Conservation (phyloP, 2,888 invertebrate genomes). For the Heliconius ismenius region DNA sequence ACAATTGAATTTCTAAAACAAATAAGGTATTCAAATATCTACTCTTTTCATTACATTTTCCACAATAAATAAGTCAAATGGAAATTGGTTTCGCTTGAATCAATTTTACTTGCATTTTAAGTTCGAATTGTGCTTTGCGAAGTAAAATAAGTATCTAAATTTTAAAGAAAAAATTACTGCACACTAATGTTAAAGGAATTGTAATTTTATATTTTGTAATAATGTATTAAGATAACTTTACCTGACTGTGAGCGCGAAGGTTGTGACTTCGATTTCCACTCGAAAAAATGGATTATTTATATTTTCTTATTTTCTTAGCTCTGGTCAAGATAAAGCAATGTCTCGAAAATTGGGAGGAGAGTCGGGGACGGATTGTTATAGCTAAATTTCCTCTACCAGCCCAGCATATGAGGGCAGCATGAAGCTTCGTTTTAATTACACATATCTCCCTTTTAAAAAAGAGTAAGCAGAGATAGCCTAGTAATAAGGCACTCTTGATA, state of each 20-base stretch:
- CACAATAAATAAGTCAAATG: conserved; percentile 10
- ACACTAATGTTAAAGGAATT: not conserved
- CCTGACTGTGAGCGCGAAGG: not conserved
- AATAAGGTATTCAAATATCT: not conserved
- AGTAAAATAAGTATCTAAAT: not conserved
- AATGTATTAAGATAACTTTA: not conserved
- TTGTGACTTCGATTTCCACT: not conserved
- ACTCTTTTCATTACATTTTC: conserved; percentile 7
- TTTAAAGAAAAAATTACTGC: not conserved
- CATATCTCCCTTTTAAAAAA: not conserved
- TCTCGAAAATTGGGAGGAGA: not conserved
- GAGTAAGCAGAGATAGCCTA: not conserved
- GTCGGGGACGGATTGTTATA: not conserved
- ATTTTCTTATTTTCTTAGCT: too few relatives aligned
- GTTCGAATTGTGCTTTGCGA: not conserved
- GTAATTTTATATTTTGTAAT: not conserved
- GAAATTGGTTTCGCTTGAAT: conserved; percentile 17
- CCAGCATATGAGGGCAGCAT: not conserved
- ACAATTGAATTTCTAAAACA: not conserved
- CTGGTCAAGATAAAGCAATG: not conserved
- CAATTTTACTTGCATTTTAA: conserved; percentile 15
- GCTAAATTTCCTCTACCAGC: not conserved
- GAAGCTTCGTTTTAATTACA: not conserved
- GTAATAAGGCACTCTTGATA: not conserved
- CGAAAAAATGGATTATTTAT: too few relatives aligned